Evolutionary conservation across 2,113 vertebrate species (phyloP), one percentile per base, ranked within the genome.

Genomic region (Mormyrus iriodes): DNA sequence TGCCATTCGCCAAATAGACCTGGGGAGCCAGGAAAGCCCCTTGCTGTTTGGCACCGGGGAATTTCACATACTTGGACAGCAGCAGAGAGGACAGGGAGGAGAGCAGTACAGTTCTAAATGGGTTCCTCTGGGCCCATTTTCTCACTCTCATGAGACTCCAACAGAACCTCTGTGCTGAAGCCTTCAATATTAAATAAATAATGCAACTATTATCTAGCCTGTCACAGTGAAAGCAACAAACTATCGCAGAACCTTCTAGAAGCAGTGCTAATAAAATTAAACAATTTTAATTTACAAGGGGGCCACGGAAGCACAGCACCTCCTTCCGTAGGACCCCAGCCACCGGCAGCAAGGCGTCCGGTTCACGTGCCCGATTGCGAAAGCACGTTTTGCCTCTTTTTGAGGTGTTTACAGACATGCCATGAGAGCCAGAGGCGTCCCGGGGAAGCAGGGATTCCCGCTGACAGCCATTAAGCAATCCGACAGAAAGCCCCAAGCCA

Each of bases 401-500:
- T 3, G 17, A 13, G 12, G 52, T 53, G 52, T 53, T 53, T 53
- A 53, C 52, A 53, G 52, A 53, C 52, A 13, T 17, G 12, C 1
- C 1, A 13, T 3, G 24, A 53, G 46, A 49, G 31, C 13, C 15
- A 15, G 51, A 17, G 46, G 51, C 39, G 1, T 55, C 51, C 85
- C 31, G 4, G n/a, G n/a, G n/a, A n/a, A n/a, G n/a, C n/a, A n/a
- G n/a, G n/a, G n/a, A n/a, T n/a, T n/a, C n/a, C n/a, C n/a, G n/a
- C n/a, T n/a, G n/a, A n/a, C n/a, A n/a, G 31, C 76, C 88, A 24
- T 73, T 79, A 53, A 88, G 27, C 49, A 4, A 79, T 82, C n/a
- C 21, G 15, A 92, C 91, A 92, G 93, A 94, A 92, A 92, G 91
- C 92, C 89, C 94, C 88, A 92, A 90, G 94, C 93, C 90, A 93